These are phyloP conservation scores for Zaprionus africanus DNA, from an alignment of 1,140 invertebrate species.

Conservation along the genomic window DNA sequence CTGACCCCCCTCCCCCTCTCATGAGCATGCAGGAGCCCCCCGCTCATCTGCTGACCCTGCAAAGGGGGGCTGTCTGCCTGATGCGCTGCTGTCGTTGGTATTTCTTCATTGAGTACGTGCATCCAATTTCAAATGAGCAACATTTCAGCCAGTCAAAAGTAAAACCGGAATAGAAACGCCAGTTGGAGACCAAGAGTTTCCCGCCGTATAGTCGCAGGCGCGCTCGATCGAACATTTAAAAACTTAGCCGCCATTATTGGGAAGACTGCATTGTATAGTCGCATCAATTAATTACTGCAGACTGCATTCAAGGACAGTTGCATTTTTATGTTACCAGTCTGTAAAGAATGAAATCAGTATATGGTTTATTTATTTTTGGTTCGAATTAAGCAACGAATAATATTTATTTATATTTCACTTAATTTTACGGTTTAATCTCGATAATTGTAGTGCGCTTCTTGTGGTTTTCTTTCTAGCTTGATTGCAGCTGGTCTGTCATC, in stretches of 20 bases:
- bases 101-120: constrained; percentile 83
- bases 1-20: background rate
- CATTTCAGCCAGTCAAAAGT: constrained; percentile 43
- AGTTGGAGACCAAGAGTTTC: constrained; percentile 59
- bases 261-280: background rate
- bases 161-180: constrained; percentile 39
- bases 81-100: constrained; percentile 76
- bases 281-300: background rate
- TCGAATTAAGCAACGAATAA: no score
- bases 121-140: constrained; percentile 79
- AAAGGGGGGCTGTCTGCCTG: constrained; percentile 64
- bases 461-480: no score
- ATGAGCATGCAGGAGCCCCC: background rate
- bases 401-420: no score
- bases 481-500: no score
- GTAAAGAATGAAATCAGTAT: no score
- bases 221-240: background rate
- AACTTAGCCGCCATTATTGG: background rate
- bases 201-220: constrained; percentile 58
- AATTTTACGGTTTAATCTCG: no score
- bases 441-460: no score
- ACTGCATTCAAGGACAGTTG: no score
- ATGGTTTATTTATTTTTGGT: no score
- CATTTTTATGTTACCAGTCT: no score
- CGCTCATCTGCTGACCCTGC: constrained; percentile 43